A percentile compares a stretch with the other conserved stretches of the same genome.
phyloP scores from a whole-genome alignment of 2,113 vertebrate genomes.

The Zosterops pallidus region DNA sequence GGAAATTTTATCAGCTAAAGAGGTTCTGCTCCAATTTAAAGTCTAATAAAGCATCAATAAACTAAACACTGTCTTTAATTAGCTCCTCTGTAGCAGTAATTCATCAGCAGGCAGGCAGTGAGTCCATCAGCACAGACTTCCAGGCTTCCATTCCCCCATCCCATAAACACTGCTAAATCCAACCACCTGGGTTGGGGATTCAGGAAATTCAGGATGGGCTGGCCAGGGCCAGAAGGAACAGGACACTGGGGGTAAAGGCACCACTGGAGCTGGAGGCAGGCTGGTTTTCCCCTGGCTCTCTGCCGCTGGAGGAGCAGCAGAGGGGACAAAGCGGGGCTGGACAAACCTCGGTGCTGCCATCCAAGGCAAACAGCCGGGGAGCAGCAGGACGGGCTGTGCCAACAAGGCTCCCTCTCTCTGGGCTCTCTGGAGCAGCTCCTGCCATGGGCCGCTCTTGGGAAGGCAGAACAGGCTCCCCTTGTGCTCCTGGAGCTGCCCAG shows the following conservation, averaged over 20 bases:
- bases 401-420: background rate
- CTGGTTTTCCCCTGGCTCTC: background rate
- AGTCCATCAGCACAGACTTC: background rate
- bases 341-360: background rate
- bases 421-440: background rate
- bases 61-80: background rate
- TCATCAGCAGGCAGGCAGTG: background rate
- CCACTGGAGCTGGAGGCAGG: background rate
- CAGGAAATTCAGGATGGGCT: accelerated
- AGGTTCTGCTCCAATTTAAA: background rate
- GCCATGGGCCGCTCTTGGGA: accelerated
- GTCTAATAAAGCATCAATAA: background rate
- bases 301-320: background rate
- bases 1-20: background rate
- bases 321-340: background rate
- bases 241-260: background rate
- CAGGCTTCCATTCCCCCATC: background rate
- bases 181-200: accelerated
- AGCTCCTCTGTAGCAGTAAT: background rate
- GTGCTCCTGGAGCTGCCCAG: background rate
- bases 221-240: background rate
- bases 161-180: accelerated
- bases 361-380: slow-evolving; percentile 6
- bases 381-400: background rate
- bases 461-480: background rate